Conservation (phyloP, 2,888 invertebrate genomes). For the Pandemis cinnamomeana region DNA sequence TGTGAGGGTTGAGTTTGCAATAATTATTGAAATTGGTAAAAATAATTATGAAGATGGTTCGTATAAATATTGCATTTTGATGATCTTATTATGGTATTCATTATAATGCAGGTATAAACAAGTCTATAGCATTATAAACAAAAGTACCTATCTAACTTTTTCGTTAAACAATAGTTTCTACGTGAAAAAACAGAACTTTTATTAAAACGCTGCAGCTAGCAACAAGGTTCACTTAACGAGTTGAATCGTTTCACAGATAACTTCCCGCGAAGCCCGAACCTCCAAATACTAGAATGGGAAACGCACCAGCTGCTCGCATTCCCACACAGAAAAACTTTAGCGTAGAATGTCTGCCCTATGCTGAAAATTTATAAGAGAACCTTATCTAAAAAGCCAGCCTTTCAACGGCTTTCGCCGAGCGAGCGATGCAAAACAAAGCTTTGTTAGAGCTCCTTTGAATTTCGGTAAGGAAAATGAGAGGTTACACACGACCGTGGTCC, state of each 20-base stretch:
- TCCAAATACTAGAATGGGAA: slow-evolving; percentile 68
- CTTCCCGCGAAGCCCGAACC: slow-evolving; percentile 64
- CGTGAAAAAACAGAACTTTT: not conserved
- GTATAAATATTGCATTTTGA: too few species aligned
- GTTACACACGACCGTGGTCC: slow-evolving; percentile 73
- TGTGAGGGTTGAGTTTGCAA: not conserved
- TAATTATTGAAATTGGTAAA: not conserved
- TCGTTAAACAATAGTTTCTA: not conserved
- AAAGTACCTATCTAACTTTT: not conserved
- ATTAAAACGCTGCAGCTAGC: slow-evolving; percentile 1
- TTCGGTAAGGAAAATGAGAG: slow-evolving; percentile 83
- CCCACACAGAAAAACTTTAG: slow-evolving; percentile 76
- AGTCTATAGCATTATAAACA: not conserved
- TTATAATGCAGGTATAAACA: too few species aligned
- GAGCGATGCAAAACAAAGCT: slow-evolving; percentile 83
- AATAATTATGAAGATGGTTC: not conserved
- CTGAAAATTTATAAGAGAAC: slow-evolving; percentile 79
- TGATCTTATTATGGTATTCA: too few species aligned
- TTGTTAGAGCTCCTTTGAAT: slow-evolving; percentile 82
- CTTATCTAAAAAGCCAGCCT: slow-evolving; percentile 83
- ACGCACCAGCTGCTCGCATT: slow-evolving; percentile 73
- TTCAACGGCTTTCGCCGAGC: slow-evolving; percentile 76
- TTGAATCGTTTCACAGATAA: slow-evolving; percentile 64
- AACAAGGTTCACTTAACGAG: slow-evolving; percentile 52
- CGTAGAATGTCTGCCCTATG: slow-evolving; percentile 70